Conservation (phyloP, 1,140 invertebrate species). For the Holcopasites calliopsidis region DNA sequence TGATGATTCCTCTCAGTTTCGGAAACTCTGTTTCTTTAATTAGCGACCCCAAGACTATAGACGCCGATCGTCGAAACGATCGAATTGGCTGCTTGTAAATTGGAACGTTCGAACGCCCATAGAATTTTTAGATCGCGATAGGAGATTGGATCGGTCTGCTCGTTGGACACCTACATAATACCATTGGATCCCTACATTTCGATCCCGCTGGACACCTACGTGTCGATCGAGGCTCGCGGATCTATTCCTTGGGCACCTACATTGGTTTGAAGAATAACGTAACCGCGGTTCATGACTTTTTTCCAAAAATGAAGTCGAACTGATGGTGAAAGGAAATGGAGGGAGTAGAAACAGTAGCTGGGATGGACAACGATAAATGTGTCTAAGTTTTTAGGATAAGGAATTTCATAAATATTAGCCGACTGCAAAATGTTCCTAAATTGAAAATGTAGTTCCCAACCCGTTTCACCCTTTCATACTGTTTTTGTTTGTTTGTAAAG, state of each 20-base stretch:
- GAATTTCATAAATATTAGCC: no score
- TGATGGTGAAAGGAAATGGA: neutral
- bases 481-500: no score
- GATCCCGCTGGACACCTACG: slow-evolving; percentile 12
- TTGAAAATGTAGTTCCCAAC: no score
- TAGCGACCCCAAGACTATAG: neutral
- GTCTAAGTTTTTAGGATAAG: no score
- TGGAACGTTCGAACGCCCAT: neutral
- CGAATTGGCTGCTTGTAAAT: slow-evolving; percentile 6
- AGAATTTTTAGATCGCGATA: neutral
- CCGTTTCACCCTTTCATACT: no score
- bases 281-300: neutral
- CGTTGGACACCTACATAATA: slow-evolving; percentile 22
- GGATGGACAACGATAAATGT: no score
- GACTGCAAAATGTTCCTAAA: no score
- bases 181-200: neutral
- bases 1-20: neutral
- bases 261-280: neutral
- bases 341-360: no score
- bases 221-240: no score
- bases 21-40: slow-evolving; percentile 2
- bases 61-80: slow-evolving; percentile 7
- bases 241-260: slow-evolving; percentile 23
- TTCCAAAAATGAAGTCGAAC: neutral
- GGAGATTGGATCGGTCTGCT: neutral